phyloP scores from a whole-genome alignment of 2,113 vertebrate genomes.

The Atrichornis clamosus region DNA sequence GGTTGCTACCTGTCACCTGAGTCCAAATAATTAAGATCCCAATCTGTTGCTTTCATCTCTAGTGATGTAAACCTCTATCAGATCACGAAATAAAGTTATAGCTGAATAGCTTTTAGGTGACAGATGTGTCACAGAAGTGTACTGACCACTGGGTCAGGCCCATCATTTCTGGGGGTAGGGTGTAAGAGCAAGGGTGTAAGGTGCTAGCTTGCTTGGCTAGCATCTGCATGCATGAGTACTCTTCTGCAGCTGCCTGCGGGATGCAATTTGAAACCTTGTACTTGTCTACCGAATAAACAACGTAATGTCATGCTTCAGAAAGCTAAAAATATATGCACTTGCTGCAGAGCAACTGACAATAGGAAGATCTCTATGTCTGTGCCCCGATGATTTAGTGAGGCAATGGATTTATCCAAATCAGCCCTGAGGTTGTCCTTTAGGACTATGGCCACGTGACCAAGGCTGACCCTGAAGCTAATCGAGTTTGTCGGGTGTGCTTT shows the following conservation, averaged over 20 bases:
- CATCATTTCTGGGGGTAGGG: not conserved
- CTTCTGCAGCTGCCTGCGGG: not conserved
- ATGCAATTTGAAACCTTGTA: not conserved
- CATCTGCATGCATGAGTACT: not conserved
- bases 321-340: not conserved
- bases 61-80: not conserved
- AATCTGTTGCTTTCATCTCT: not conserved
- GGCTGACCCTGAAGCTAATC: not conserved
- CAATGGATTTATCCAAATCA: not conserved
- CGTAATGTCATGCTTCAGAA: not conserved
- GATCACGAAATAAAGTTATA: not conserved
- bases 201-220: not conserved
- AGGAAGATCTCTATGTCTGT: not conserved
- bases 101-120: not conserved
- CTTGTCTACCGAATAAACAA: not conserved
- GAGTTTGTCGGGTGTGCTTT: not conserved
- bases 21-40: not conserved
- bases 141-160: not conserved
- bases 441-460: not conserved
- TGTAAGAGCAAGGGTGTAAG: not conserved
- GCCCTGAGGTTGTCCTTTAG: not conserved
- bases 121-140: not conserved
- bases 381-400: not conserved
- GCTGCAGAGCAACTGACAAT: not conserved
- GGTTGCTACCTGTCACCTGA: not conserved